These are phyloP conservation scores for Iselma pallidipennis DNA, from an alignment of 2,888 invertebrate species.

Conservation along the genomic window DNA sequence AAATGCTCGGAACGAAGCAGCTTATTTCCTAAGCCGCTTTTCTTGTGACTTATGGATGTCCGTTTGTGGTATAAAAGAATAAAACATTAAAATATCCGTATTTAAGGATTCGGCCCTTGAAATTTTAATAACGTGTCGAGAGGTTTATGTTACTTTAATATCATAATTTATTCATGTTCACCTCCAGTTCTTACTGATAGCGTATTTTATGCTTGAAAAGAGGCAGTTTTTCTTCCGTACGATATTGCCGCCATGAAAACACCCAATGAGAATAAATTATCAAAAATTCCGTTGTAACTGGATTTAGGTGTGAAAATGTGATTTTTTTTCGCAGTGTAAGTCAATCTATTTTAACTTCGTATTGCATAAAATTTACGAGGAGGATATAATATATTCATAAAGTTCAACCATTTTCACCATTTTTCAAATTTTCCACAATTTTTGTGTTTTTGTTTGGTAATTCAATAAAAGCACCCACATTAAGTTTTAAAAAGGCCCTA, in stretches of 20 bases:
- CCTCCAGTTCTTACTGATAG: constrained; percentile 36
- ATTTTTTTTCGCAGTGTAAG: background rate
- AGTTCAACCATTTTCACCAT: too few species aligned
- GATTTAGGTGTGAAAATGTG: background rate
- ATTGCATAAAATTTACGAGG: too few species aligned
- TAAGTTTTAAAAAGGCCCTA: too few species aligned
- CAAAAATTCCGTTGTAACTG: background rate
- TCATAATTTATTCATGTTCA: constrained; percentile 43
- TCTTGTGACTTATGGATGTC: constrained; percentile 46
- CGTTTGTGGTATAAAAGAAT: constrained; percentile 44
- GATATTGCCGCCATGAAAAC: background rate
- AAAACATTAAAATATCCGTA: constrained; percentile 46
- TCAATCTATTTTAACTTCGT: too few species aligned
- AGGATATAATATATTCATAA: too few species aligned
- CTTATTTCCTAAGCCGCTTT: constrained; percentile 44
- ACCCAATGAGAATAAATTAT: background rate
- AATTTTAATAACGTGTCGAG: constrained; percentile 47
- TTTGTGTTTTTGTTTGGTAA: too few species aligned
- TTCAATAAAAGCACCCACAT: too few species aligned
- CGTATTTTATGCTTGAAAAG: constrained; percentile 36
- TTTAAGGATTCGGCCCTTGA: constrained; percentile 41
- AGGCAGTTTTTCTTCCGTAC: constrained; percentile 32
- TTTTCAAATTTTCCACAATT: too few species aligned
- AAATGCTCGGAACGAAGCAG: constrained; percentile 21
- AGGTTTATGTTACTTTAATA: constrained; percentile 42